Base-by-base conservation (phyloP, 2,888 invertebrate genomes). In the Myopa testacea region DNA sequence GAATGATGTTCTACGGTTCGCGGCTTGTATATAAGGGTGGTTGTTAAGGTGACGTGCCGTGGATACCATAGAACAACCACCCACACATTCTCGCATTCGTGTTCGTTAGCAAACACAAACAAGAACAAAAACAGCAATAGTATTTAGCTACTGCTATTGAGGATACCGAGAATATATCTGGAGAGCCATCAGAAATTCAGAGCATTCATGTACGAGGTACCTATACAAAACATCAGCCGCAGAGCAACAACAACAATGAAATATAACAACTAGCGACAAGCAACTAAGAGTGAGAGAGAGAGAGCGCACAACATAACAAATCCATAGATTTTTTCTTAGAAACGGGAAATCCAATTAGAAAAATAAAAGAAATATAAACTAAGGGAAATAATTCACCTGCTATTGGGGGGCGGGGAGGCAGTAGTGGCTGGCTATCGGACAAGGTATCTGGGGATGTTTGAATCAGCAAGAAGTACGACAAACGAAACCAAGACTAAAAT, bases 331-430 rank as follows among this genome's bases (percentile, higher is more conserved):
- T 87, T 87, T 87, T 87, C 87, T 87, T 86, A 87, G 87, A 87
- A 86, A 84, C 82, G 84, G 86, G 85, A 87, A 87, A 87, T 87
- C 87, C 87, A 87, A 87, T 87, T 87, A 84, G 86, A 84, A 84
- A 84, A 84, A 38, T 67, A 78, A 70, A 73, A 78, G 26, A 37
- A 75, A 78, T 68, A 67, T 78, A 58, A 71, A 74, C 83, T 82
- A 83, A 84, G 84, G 83, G 85, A 86, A 86, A 85, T 84, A 86
- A 83, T 84, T 85, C 86, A 85, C 86, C 85, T 86, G 87, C 84
- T 86, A 82, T 76, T 75, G 78, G 76, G 80, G 72, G 62, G 7
- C 1, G 63, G 26, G 63, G 63, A 63, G 63, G 16, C n/a, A 16
- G 55, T 55, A 55, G 55, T 55, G 16, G 58, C n/a, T n/a, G 58